Evolutionary conservation across 2,113 vertebrate species (phyloP), one percentile per base, ranked within the genome.

Genomic region (Phrynosoma blainvillii): DNA sequence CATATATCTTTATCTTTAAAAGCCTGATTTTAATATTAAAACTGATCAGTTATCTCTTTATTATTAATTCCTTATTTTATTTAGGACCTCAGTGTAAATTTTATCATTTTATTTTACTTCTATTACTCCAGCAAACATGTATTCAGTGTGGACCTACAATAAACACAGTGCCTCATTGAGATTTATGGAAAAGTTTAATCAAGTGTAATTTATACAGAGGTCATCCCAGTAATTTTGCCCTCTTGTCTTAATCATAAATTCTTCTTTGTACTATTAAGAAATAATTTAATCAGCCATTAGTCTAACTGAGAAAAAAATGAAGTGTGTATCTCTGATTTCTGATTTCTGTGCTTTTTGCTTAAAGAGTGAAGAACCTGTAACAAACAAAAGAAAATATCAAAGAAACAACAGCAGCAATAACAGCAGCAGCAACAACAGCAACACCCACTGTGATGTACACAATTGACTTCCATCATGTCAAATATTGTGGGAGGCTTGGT

Each of bases 111-210:
- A 14, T 82, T 84, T 87, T 88, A 84, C 83, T 81, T 93, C 90
- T 86, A 91, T 94, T 90, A 94, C 83, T 74, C 27, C 0, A 70
- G 84, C 77, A 86, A 87, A 11, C 85, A 2, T 14, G 88, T 93
- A 84, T 94, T 97, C 95, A 96, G 92, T 95, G 8, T 82, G 10
- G 84, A 66, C 94, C 96, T 2, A 62, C 0, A 76, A 91, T 90
- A 73, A 89, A 79, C 84, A 91, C 84, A 91, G 89, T 92, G 83
- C 85, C 92, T 95, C 95, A 93, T 90, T 27, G 91, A 93, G 94
- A 93, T 95, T 95, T 96, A 93, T 95, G 95, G 94, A 84, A 83
- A 93, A 89, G 90, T 96, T 96, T 95, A 95, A 97, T 96, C 96
- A 96, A 96, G 95, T 93, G 66, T 96, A 96, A 95, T 96, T 97